phyloP scores from a whole-genome alignment of 2,797 vertebrate species.

The Darevskia mixta region DNA sequence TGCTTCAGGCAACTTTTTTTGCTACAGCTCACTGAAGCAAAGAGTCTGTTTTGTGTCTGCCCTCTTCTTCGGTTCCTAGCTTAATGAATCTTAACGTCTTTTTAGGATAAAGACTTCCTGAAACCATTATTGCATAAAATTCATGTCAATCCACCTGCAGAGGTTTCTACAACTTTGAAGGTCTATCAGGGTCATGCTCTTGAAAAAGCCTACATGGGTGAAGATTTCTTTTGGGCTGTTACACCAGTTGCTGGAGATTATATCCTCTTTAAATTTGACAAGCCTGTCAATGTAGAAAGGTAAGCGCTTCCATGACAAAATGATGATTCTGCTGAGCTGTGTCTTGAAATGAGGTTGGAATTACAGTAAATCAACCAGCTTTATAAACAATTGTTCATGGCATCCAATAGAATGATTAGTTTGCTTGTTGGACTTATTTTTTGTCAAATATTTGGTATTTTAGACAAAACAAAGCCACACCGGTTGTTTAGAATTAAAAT shows the following conservation, averaged over 20 bases:
- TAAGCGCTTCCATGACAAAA: constrained; percentile 71
- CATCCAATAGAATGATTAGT: neutral
- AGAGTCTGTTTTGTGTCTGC: neutral
- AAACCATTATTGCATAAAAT: constrained; percentile 98
- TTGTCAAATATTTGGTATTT: constrained; percentile 22
- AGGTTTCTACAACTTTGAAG: constrained; percentile 98
- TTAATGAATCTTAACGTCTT: constrained; percentile 53
- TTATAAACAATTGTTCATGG: neutral
- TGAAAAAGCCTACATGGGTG: constrained; percentile 95
- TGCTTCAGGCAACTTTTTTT: neutral
- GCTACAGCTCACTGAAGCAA: neutral
- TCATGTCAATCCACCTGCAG: constrained; percentile 96
- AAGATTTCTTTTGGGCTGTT: constrained; percentile 99
- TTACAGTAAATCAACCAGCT: constrained; percentile 10
- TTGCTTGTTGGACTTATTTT: neutral
- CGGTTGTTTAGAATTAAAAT: neutral
- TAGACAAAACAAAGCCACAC: neutral
- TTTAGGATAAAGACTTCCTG: constrained; percentile 98
- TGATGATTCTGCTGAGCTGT: constrained; percentile 44
- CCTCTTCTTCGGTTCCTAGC: neutral
- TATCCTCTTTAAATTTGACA: constrained; percentile 96
- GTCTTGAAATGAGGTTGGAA: constrained; percentile 6
- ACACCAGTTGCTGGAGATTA: constrained; percentile 93
- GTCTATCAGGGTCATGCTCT: constrained; percentile 97
- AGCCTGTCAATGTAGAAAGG: constrained; percentile 94